Evolutionary conservation across 2,113 vertebrate species (phyloP).

Genomic region (Ameiurus melas): DNA sequence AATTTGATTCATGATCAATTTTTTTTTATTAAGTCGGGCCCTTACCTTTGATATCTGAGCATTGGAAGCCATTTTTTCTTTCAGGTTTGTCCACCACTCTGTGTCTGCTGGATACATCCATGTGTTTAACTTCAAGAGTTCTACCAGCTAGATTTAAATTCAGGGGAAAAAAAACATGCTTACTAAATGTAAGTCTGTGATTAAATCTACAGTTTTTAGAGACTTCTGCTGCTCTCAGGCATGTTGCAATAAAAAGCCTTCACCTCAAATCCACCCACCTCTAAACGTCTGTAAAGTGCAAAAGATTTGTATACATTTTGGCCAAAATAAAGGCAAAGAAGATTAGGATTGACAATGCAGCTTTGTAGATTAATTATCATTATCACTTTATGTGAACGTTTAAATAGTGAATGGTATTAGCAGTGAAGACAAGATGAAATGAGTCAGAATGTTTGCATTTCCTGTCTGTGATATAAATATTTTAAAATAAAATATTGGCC

Average conservation of each 20-base stretch:
- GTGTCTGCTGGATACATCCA: conserved; percentile 81
- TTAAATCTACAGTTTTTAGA: neutral
- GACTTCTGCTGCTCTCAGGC: neutral
- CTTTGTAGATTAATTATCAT: neutral
- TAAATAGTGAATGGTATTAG: neutral
- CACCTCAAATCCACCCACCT: neutral
- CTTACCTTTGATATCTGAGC: conserved; percentile 81
- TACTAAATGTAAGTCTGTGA: neutral
- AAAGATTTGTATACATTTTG: neutral
- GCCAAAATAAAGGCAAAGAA: neutral
- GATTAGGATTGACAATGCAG: neutral
- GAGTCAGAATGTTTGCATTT: neutral
- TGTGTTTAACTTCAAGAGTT: conserved; percentile 66
- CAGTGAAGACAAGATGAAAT: neutral
- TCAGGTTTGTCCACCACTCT: conserved; percentile 85
- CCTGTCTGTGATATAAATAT: neutral
- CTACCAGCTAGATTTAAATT: conserved; percentile 76
- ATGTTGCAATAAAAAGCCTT: neutral
- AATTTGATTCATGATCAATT: neutral
- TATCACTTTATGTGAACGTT: neutral
- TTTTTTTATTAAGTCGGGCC: neutral
- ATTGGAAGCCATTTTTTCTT: conserved; percentile 81
- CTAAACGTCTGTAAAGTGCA: neutral
- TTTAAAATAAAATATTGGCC: neutral
- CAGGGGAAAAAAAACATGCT: neutral